Evolutionary conservation across 2,113 vertebrate genomes (phyloP).

Genomic region (cat (Felis catus)): DNA sequence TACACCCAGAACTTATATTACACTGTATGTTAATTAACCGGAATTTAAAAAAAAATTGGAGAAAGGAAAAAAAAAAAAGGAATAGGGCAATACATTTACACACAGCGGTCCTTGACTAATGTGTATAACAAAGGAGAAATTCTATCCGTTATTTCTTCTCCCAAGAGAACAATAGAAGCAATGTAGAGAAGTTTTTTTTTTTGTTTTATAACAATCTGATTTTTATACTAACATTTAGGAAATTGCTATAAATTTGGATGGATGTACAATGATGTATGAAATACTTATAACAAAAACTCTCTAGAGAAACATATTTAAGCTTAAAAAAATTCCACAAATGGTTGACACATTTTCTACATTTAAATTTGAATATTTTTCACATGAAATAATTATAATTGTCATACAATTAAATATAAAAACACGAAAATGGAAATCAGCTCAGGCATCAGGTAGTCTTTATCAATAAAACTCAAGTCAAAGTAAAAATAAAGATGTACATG

Average conservation of each 20-base stretch:
- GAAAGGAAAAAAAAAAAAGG: neutral
- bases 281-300: neutral
- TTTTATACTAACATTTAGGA: conserved; percentile 20
- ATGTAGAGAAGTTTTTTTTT: neutral
- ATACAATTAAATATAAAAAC: conserved; percentile 13
- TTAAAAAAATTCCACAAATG: conserved; percentile 25
- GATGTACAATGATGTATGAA: neutral
- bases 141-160: neutral
- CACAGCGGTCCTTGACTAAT: neutral
- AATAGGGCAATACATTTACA: neutral
- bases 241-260: neutral
- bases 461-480: conserved; percentile 31
- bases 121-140: neutral
- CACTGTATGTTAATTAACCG: neutral
- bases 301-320: neutral
- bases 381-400: neutral
- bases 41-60: neutral
- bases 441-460: neutral
- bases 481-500: neutral
- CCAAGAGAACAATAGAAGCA: neutral
- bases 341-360: conserved; percentile 6
- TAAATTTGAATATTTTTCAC: neutral
- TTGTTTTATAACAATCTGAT: neutral
- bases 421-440: neutral
- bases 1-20: neutral